phyloP scores from a whole-genome alignment of 92 coral and sea anemone genomes.

The Epizoanthus fatuus region DNA sequence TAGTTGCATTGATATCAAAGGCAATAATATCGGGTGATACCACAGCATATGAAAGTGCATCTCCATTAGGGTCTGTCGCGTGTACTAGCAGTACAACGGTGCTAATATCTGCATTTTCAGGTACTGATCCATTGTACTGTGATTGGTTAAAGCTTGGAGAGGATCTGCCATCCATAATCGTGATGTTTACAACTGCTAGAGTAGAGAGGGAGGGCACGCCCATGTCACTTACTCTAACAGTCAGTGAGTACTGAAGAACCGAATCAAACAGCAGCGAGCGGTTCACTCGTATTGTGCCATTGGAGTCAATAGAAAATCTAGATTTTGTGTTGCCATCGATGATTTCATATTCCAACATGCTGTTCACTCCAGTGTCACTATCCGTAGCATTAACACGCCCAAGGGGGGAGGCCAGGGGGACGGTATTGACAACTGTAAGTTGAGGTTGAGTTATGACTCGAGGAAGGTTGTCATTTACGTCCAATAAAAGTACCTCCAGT shows the following conservation, averaged over 20 bases:
- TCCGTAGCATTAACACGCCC: slow-evolving; percentile 57
- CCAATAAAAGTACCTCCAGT: slow-evolving; percentile 20
- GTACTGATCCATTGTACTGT: slow-evolving; percentile 15
- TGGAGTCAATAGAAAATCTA: slow-evolving; percentile 29
- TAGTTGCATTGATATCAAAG: slow-evolving; percentile 33
- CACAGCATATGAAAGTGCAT: neutral
- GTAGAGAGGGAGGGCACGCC: slow-evolving; percentile 11
- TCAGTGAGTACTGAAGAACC: slow-evolving; percentile 1
- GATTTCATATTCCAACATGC: slow-evolving; percentile 46
- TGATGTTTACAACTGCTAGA: neutral
- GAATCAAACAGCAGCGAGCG: slow-evolving; percentile 33
- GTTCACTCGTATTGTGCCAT: slow-evolving; percentile 55
- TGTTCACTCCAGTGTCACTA: slow-evolving; percentile 51
- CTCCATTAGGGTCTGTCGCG: slow-evolving; percentile 27
- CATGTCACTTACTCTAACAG: slow-evolving; percentile 29
- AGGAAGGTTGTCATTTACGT: slow-evolving; percentile 63
- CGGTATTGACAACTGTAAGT: slow-evolving; percentile 49
- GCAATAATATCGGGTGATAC: neutral
- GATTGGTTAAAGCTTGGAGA: slow-evolving; percentile 53
- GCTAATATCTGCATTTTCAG: slow-evolving; percentile 9
- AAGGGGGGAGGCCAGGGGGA: slow-evolving; percentile 43
- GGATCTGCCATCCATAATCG: slow-evolving; percentile 26
- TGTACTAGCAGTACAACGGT: neutral
- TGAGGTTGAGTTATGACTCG: slow-evolving; percentile 6
- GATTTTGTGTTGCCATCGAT: slow-evolving; percentile 40